Evolutionary conservation across 2,113 vertebrate species (phyloP).

Genomic region (Protomyctophum bolini): DNA sequence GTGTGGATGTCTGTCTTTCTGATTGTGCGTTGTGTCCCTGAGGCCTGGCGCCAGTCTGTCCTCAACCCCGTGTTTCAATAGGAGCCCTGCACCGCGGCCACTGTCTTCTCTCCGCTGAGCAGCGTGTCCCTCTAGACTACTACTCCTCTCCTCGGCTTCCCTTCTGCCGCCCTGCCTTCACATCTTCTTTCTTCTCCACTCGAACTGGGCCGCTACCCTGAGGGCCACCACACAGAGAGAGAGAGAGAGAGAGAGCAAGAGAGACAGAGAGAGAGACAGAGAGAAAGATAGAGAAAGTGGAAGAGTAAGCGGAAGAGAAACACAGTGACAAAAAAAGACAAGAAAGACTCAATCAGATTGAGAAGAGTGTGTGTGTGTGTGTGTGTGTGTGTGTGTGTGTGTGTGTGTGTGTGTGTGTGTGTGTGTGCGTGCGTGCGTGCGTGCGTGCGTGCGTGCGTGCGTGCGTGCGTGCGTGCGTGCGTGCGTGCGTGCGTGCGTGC

Average conservation of each 20-base stretch:
- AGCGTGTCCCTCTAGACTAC: neutral
- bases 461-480: too few species aligned
- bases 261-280: slow-evolving; percentile 9
- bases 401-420: too few species aligned
- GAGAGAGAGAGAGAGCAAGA: neutral
- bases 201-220: slow-evolving; percentile 26
- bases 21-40: slow-evolving; percentile 13
- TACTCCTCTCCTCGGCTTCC: slow-evolving; percentile 35
- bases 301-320: neutral
- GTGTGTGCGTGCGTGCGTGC: too few species aligned
- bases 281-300: slow-evolving; percentile 15
- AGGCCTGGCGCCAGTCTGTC: slow-evolving; percentile 64
- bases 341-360: slow-evolving; percentile 1
- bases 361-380: neutral
- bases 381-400: too few species aligned
- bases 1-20: slow-evolving; percentile 11
- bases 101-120: slow-evolving; percentile 18
- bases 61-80: slow-evolving; percentile 19
- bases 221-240: slow-evolving; percentile 19
- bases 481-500: too few species aligned
- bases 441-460: too few species aligned
- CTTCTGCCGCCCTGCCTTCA: slow-evolving; percentile 26
- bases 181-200: slow-evolving; percentile 27
- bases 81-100: slow-evolving; percentile 16
- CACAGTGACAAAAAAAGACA: neutral